Base-by-base conservation (phyloP, 2,888 invertebrate genomes). In the Dendrolimus pini region DNA sequence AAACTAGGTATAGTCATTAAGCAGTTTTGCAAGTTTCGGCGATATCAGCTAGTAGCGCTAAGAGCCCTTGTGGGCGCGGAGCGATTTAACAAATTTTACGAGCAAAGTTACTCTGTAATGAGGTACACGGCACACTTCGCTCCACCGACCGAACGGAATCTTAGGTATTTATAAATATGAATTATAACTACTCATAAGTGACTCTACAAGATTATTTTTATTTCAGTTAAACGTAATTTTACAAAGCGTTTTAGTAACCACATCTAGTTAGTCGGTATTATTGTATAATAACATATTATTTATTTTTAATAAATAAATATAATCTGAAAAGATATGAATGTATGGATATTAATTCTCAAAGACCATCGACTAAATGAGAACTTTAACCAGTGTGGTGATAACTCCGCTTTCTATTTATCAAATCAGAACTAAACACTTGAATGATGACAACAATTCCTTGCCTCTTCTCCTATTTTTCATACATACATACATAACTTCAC, bases 81-180 rank as follows among this genome's bases (percentile, higher is more conserved):
- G 55, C 58, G 58, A 55, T 58, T 58, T 54, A 58, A 52, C 41
- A 58, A 54, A 54, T 58, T 58, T 55, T 58, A 58, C 55, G 55
- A 58, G 41, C 41, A 9, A 55, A 58, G 41, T 58, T 55, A 13
- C 6, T n/a, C 41, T 41, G 30, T 58, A 58, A 58, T 58, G 58
- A 55, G 52, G 54, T 55, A 41, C 47, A 47, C 47, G 47, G 47
- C 47, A 47, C 47, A 47, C 47, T 47, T 47, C 9, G 30, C 30
- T 30, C 30, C 30, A 30, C 30, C 30, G 30, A 2, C 47, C 47
- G 47, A 47, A 47, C 9, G 47, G 47, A 47, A 47, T 47, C 9
- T 47, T 6, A 47, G 47, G 47, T 12, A 47, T 47, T 47, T 47
- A 47, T 47, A 47, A 47, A 47, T 6, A 47, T 47, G 47, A 47